Evolutionary conservation across 2,113 vertebrate genomes (phyloP).

Genomic region (Psittacus erithacus): DNA sequence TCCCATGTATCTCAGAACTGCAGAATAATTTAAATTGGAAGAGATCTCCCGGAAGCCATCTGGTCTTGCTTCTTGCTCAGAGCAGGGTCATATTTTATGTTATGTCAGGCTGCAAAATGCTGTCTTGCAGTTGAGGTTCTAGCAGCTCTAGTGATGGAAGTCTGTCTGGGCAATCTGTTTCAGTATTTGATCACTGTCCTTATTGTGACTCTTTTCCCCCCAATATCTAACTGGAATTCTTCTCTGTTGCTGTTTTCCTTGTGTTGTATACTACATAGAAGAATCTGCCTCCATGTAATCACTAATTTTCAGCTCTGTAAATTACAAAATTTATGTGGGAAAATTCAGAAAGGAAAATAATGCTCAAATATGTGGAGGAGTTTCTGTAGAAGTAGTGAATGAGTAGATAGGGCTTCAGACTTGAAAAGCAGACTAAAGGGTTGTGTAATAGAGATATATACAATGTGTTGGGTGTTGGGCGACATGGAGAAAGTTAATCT

Average conservation of each 20-base stretch:
- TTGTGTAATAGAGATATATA: neutral
- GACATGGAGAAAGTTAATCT: neutral
- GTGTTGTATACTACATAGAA: neutral
- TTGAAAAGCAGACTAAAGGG: neutral
- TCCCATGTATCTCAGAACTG: neutral
- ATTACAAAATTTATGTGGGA: neutral
- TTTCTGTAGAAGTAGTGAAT: neutral
- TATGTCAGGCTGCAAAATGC: neutral
- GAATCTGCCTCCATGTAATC: neutral
- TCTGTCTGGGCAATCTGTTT: neutral
- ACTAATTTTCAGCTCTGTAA: neutral
- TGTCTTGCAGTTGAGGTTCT: neutral
- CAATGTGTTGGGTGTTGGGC: neutral
- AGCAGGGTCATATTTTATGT: neutral
- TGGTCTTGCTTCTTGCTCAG: neutral
- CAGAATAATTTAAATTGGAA: neutral
- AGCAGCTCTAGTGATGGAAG: neutral
- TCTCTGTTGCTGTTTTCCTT: neutral
- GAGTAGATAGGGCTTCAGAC: neutral
- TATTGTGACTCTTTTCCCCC: neutral
- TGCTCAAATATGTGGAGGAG: neutral
- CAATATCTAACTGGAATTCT: neutral
- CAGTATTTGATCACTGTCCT: neutral
- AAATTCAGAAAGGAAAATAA: neutral
- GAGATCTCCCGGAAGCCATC: neutral